These are phyloP conservation scores for Meandrusa payeni DNA, from an alignment of 2,888 invertebrate species.

Conservation along the genomic window DNA sequence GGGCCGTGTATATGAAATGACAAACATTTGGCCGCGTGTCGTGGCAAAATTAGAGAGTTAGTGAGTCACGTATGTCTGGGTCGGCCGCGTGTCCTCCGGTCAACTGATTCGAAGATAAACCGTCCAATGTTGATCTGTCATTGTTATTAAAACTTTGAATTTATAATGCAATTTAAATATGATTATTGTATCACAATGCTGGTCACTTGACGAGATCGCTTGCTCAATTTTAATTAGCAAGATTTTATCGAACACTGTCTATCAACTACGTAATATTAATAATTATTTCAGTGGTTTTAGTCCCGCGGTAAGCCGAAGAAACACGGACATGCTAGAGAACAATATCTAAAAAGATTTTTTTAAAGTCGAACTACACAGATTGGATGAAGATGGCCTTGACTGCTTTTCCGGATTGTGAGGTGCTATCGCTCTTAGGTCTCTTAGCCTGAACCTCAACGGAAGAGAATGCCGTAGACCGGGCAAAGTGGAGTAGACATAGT, in stretches of 20 bases:
- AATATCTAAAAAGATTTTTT: too few species aligned
- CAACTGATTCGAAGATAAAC: slow-evolving; percentile 37
- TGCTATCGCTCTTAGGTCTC: too few species aligned
- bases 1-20: slow-evolving; percentile 14
- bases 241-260: neutral
- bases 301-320: too few species aligned
- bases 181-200: slow-evolving; percentile 38
- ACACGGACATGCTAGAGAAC: too few species aligned
- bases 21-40: slow-evolving; percentile 18
- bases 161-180: slow-evolving; percentile 46
- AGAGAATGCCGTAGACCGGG: too few species aligned
- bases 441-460: too few species aligned
- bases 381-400: too few species aligned
- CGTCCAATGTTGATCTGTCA: slow-evolving; percentile 47
- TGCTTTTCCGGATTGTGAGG: too few species aligned
- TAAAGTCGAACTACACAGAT: too few species aligned
- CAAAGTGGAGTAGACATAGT: too few species aligned
- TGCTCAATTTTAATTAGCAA: slow-evolving; percentile 25
- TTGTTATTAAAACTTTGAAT: slow-evolving; percentile 45
- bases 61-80: slow-evolving; percentile 29
- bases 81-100: slow-evolving; percentile 51
- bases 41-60: slow-evolving; percentile 22
- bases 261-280: too few species aligned
- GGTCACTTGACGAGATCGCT: slow-evolving; percentile 26
- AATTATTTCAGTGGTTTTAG: too few species aligned